Evolutionary conservation across 2,888 invertebrate genomes (phyloP), one percentile per base, ranked within the genome.

Genomic region (Drosophila subsilvestris): DNA sequence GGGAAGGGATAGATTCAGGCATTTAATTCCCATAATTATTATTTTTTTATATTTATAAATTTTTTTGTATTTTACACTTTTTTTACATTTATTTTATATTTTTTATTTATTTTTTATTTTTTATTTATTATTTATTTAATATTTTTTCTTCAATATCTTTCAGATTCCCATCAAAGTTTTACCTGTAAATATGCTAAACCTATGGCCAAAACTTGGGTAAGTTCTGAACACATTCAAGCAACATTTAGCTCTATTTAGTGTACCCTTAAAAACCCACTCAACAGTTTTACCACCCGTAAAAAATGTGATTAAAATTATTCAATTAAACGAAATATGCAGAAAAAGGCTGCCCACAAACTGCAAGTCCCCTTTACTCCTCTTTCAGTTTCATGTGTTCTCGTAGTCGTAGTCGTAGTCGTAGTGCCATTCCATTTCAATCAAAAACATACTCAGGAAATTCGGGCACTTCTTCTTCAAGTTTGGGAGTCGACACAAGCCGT

Each of bases 381-480:
- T 7, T 29, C 8, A 18, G 18, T 20, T 37, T 20, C 29, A 37
- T 27, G 8, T 42, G 42, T 6, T 5, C 32, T 5, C 2, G 14
- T 14, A 0, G 4, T 14, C 2, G 42, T 4, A 20, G 2, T 20
- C 20, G 20, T 20, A 20, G 2, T 20, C 20, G 25, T 22, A 25
- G 25, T 25, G 5, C 5, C 25, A 14, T 49, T 32, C 10, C 42
- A 29, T 12, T 49, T 69, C 54, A 45, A 60, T 54, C 61, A 55
- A 45, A 61, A 50, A 22, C 50, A 8, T 45, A 49, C 3, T n/a
- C 72, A 42, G 62, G 66, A 69, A 55, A 49, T 29, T 10, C 49
- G 29, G 60, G 48, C 55, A 49, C 74, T 74, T 59, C 14, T 27
- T 65, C 48, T n/a, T 55, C 27, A 57, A 63, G 47, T 54, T 57